Evolutionary conservation across 1,140 invertebrate species (phyloP).

Genomic region (Zaprionus africanus): DNA sequence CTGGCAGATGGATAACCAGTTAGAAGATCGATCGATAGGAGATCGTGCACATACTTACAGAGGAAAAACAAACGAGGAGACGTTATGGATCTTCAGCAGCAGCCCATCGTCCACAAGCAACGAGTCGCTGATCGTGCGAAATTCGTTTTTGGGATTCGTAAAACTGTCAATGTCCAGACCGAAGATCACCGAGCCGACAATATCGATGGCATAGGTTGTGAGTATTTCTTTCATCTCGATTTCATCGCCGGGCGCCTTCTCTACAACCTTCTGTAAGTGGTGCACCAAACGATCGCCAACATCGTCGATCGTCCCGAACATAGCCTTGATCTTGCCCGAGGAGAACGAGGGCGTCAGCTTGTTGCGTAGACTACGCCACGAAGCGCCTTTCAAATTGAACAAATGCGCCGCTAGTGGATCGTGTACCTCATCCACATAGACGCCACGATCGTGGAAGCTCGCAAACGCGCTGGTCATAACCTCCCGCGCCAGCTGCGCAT

Average conservation of each 20-base stretch:
- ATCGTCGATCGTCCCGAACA: slow-evolving; percentile 85
- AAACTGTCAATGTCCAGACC: slow-evolving; percentile 84
- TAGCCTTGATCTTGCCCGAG: slow-evolving; percentile 86
- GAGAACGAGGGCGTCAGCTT: slow-evolving; percentile 87
- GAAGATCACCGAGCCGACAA: slow-evolving; percentile 84
- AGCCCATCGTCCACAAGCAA: slow-evolving; percentile 16
- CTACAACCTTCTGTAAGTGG: slow-evolving; percentile 53
- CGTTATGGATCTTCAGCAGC: slow-evolving; percentile 43
- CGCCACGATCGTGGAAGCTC: slow-evolving; percentile 83
- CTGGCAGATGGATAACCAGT: slow-evolving; percentile 22
- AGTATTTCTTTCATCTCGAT: slow-evolving; percentile 66
- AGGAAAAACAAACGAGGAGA: slow-evolving; percentile 63
- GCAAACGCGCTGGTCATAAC: slow-evolving; percentile 84
- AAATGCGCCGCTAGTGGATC: slow-evolving; percentile 83
- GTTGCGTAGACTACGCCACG: slow-evolving; percentile 85
- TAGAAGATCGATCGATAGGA: neutral
- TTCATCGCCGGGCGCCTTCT: slow-evolving; percentile 22
- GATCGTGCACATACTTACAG: slow-evolving; percentile 57
- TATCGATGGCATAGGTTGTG: slow-evolving; percentile 83
- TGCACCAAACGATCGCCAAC: slow-evolving; percentile 80
- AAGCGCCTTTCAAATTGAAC: slow-evolving; percentile 84
- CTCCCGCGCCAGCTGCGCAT: slow-evolving; percentile 84
- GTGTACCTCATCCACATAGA: slow-evolving; percentile 76
- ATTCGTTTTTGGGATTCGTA: slow-evolving; percentile 71
- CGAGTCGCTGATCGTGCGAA: slow-evolving; percentile 56